Evolutionary conservation across 2,113 vertebrate species (phyloP), one percentile per base, ranked within the genome.

Genomic region (Albula goreensis): DNA sequence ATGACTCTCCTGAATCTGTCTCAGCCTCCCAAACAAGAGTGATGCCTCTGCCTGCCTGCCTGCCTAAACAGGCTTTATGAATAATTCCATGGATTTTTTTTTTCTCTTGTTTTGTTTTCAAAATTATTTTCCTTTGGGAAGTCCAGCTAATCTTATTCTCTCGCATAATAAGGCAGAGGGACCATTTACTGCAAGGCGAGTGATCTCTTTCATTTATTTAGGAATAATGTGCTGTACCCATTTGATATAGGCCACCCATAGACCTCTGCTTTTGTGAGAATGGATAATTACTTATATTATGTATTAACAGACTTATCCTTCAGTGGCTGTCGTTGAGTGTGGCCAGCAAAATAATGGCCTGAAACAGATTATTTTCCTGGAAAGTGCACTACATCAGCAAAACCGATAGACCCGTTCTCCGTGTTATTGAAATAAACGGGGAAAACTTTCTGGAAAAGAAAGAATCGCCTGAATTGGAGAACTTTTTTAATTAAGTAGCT

Each of bases 241-340:
- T 70, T 70, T 70, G 63, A 70, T 70, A 70, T n/a, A 70, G 63
- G 22, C 63, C 63, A 70, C 63, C 63, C 63, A 70, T n/a, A 70
- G 6, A 19, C 19, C 22, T n/a, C 17, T 70, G 17, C 22, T 70
- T 22, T n/a, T n/a, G 22, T 70, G 63, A 70, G 17, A 70, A 22
- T 22, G n/a, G 22, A 56, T 56, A 70, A 70, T 70, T 70, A 70
- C 17, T 70, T 70, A 22, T 5, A n/a, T 70, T 4, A 70, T 6
- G n/a, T 70, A 17, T 70, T 70, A 70, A 70, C 4, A 70, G 63
- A 70, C 13, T 70, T n/a, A 70, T 70, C 63, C 63, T 70, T 70
- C 63, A 5, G 8, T 70, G 13, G 63, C 22, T n/a, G 17, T 7
- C 12, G 53, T 56, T 12, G 12, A 56, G 63, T 70, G 63, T 17